Base-by-base conservation (phyloP, 2,797 vertebrate genomes). In the Pelobates cultripes region DNA sequence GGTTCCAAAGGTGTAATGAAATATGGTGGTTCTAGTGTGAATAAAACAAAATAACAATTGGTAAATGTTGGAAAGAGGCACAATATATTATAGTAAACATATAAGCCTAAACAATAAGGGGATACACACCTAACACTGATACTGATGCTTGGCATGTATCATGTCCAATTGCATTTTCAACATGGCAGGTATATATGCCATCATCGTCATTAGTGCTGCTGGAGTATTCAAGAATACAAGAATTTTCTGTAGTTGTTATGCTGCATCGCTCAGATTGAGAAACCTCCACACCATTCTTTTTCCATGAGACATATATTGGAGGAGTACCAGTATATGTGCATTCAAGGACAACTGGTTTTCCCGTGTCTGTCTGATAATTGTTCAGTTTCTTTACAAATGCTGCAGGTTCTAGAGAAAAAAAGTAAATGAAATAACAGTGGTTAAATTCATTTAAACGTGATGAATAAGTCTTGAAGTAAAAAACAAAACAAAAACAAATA, bases 191-290 rank as follows among this genome's bases (percentile, higher is more conserved):
- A 86, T 97, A 99, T 70, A 87, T 92, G 73, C 98, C 98, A 57
- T 94, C 94, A 9, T 97, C 95, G 15, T 95, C 94, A 88, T 96
- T 98, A 79, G 95, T 94, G 8, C 95, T 96, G 85, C 93, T 95
- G 78, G 97, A 91, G 88, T 97, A 97, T 91, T 99, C 97, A 76
- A 99, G 88, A 86, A 99, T 96, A 89, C 97, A 99, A 60, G 96
- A 97, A 88, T 92, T 97, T 80, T 99, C 97, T 0, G 96, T 99
- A 1, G 97, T 99, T 63, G 95, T 97, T 82, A 99, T 93, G 89
- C 90, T 98, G 88, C 97, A 95, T 78, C 95, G 97, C 86, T 96
- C 96, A 43, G 97, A 98, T 0, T 97, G 94, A 84, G 93, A 90
- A 74, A 99, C 90, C 85, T 92, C 90, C 79, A 92, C 86, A 15